phyloP scores from a whole-genome alignment of 2,113 vertebrate genomes.

The Mesocricetus auratus region DNA sequence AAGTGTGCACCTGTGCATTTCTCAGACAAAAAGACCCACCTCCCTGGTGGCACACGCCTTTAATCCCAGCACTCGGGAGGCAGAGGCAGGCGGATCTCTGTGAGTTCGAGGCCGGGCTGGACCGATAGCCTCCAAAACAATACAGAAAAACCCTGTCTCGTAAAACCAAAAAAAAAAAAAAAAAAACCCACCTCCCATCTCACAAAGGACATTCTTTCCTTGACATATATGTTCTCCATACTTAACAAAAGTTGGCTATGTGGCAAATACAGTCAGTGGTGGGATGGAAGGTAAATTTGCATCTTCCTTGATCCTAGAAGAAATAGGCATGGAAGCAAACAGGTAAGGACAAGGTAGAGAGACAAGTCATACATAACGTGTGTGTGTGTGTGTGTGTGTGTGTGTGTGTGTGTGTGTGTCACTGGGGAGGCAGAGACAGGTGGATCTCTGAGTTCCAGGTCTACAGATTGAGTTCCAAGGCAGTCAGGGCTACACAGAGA shows the following conservation, averaged over 20 bases:
- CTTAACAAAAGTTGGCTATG: not conserved
- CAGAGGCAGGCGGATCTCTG: no score
- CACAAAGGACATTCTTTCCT: not conserved
- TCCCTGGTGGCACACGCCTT: no score
- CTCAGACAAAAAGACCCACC: not conserved
- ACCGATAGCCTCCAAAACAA: no score
- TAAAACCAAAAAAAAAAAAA: no score
- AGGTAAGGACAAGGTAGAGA: not conserved
- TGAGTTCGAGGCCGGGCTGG: no score
- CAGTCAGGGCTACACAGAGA: no score
- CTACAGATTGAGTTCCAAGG: no score
- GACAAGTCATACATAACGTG: not conserved
- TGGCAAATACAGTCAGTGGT: not conserved
- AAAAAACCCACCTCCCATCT: not conserved
- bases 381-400: not conserved
- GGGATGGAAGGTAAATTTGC: not conserved
- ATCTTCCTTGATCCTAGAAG: not conserved
- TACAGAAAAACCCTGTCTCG: no score
- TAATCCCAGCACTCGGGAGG: no score
- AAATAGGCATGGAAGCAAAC: not conserved
- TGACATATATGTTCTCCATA: not conserved
- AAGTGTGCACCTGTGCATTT: not conserved
- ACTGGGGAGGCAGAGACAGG: no score
- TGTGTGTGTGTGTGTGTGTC: not conserved
- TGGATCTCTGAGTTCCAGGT: no score